Base-by-base conservation (phyloP, 1,140 invertebrate species). In the Drosophila tristis region DNA sequence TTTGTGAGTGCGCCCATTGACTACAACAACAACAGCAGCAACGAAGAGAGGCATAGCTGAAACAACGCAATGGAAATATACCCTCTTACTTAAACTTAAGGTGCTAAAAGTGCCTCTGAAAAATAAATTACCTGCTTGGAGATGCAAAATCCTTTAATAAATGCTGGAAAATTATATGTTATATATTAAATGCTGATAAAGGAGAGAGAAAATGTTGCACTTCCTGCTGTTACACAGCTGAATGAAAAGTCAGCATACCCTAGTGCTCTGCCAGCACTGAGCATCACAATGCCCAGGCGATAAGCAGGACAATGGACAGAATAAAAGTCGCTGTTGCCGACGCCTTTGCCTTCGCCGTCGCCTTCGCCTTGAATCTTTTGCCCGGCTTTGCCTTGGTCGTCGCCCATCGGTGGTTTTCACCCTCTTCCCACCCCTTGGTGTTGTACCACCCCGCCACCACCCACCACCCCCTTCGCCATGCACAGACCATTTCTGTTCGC, bases 221-320 rank as follows among this genome's bases (percentile, higher is more conserved):
- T 26, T 26, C 26, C 6, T 31, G 29, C 7, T 31, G 29, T 31
- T 35, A 11, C 3, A 11, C 11, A 13, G 13, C 1, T 13, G 4
- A 13, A 4, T 4, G 4, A 29, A 13, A 5, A 13, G 5, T 39
- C 4, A 13, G 11, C 13, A 39, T 39, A 13, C 11, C 35, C 35
- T 13, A 13, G 2, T 39, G 35, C 35, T 2, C 11, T 13, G 0
- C 4, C 11, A 39, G 11, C 11, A 5, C 35, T 39, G 35, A 13
- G 35, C 2, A 39, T 39, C 35, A 39, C 35, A 39, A 39, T 39
- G 35, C 35, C 11, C 66, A 65, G 31, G 53, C 62, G 74, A 81
- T 82, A 81, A 82, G 71, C 53, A 51, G 59, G 55, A 84, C 80
- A 79, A 82, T 78, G 63, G 76, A 60, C 79, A 73, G 47, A 39